These are phyloP conservation scores for Anthonomus grandis DNA, from an alignment of 1,140 invertebrate species.

Conservation along the genomic window DNA sequence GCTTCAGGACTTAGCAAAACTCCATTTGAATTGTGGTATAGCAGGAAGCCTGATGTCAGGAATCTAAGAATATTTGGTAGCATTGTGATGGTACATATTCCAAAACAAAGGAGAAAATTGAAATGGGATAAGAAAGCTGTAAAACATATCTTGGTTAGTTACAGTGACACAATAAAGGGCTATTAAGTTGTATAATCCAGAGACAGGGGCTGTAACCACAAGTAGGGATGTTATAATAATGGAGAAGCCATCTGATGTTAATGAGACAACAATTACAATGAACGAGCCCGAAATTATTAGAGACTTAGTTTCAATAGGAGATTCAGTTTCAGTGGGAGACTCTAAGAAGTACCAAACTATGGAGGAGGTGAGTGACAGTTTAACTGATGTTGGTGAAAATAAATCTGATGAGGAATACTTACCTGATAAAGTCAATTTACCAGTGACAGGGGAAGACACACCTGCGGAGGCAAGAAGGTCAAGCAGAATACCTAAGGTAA, in stretches of 20 bases:
- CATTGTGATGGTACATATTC: constrained; percentile 41
- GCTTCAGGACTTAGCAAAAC: constrained; percentile 28
- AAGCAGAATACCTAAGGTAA: constrained; percentile 21
- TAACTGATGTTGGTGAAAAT: not conserved
- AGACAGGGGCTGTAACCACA: constrained; percentile 32
- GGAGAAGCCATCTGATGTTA: too few relatives aligned
- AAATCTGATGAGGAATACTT: not conserved
- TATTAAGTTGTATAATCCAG: constrained; percentile 34
- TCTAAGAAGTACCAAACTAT: not conserved
- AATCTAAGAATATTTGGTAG: constrained; percentile 42
- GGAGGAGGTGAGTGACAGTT: not conserved
- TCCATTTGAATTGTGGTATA: constrained; percentile 34
- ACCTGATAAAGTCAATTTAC: not conserved
- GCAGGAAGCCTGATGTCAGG: constrained; percentile 36
- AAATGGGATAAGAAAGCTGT: constrained; percentile 37
- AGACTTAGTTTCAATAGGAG: too few relatives aligned
- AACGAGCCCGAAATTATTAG: too few relatives aligned
- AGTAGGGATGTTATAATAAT: constrained; percentile 42
- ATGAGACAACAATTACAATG: too few relatives aligned
- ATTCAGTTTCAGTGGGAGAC: not conserved
- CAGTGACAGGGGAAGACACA: not conserved
- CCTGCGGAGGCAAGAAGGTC: constrained; percentile 13
- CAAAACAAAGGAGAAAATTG: constrained; percentile 32
- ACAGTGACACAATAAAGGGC: constrained; percentile 25
- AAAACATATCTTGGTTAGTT: constrained; percentile 35